These are phyloP conservation scores for Bombus terrestris DNA, from an alignment of 1,140 invertebrate genomes.

Conservation along the genomic window DNA sequence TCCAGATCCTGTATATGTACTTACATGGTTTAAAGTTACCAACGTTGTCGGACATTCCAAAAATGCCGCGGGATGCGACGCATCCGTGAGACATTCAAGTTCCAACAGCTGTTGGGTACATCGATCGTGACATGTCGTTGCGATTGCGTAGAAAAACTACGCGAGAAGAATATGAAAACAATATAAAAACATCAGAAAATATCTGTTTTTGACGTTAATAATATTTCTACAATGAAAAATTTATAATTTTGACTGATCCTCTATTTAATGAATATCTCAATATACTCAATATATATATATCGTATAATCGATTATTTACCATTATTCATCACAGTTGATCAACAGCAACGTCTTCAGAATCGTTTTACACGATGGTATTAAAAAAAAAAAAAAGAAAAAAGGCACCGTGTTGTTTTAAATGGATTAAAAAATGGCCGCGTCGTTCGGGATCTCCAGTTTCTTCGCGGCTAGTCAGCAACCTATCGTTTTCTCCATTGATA, in stretches of 20 bases:
- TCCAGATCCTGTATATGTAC: not conserved
- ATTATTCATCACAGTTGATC: too few species aligned
- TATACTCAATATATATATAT: too few species aligned
- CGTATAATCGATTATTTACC: too few species aligned
- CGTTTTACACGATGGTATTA: not conserved
- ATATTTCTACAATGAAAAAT: too few species aligned
- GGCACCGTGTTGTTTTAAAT: not conserved
- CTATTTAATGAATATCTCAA: too few species aligned
- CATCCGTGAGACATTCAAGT: not conserved
- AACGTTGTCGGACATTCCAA: not conserved
- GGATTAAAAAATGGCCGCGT: not conserved
- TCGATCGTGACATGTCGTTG: not conserved
- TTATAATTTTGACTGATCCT: too few species aligned
- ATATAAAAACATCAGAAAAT: too few species aligned
- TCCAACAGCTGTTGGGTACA: not conserved
- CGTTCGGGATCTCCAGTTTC: conserved; percentile 32
- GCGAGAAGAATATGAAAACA: not conserved
- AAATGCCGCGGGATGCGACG: not conserved
- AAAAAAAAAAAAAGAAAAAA: not conserved
- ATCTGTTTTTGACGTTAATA: too few species aligned
- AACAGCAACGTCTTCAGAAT: not conserved
- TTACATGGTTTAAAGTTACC: conserved; percentile 7
- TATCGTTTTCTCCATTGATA: conserved; percentile 39
- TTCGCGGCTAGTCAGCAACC: not conserved
- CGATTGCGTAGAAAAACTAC: not conserved